These are phyloP conservation scores for Mandrillus leucophaeus DNA, from an alignment of 2,113 vertebrate genomes.

Conservation along the genomic window DNA sequence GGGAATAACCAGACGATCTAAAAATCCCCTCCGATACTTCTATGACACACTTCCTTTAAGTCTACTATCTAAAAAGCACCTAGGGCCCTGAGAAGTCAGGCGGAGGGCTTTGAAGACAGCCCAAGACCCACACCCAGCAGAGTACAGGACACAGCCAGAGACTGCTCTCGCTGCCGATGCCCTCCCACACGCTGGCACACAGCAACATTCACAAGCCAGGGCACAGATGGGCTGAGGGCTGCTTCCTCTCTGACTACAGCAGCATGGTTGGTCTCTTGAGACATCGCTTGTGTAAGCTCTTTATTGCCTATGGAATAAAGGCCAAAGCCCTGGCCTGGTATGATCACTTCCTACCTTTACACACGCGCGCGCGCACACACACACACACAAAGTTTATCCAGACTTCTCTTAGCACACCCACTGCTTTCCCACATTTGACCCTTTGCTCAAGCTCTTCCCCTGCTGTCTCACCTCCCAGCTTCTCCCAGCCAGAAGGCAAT, in stretches of 20 bases:
- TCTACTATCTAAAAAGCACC: neutral
- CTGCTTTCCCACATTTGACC: conserved; percentile 70
- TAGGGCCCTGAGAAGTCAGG: neutral
- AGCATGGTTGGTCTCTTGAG: conserved; percentile 60
- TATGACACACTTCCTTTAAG: neutral
- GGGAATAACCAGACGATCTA: neutral
- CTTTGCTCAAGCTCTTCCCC: conserved; percentile 8
- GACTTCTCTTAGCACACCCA: conserved; percentile 65
- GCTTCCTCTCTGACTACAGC: conserved; percentile 57
- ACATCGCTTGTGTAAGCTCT: conserved; percentile 69
- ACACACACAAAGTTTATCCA: conserved; percentile 50
- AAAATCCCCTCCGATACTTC: neutral
- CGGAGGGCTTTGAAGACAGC: neutral
- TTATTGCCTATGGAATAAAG: conserved; percentile 70
- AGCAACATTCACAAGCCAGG: conserved; percentile 53
- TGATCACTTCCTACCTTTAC: conserved; percentile 68
- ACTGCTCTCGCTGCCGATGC: neutral
- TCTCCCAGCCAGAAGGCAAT: neutral
- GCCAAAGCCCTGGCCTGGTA: conserved; percentile 61
- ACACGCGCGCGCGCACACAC: neutral
- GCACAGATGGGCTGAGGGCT: conserved; percentile 52
- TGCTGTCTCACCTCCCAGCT: conserved; percentile 48
- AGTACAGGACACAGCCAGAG: neutral
- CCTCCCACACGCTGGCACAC: conserved; percentile 68
- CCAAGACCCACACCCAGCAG: neutral